Base-by-base conservation (phyloP, 64 coral and sea anemone species). In the Pocillopora verrucosa region DNA sequence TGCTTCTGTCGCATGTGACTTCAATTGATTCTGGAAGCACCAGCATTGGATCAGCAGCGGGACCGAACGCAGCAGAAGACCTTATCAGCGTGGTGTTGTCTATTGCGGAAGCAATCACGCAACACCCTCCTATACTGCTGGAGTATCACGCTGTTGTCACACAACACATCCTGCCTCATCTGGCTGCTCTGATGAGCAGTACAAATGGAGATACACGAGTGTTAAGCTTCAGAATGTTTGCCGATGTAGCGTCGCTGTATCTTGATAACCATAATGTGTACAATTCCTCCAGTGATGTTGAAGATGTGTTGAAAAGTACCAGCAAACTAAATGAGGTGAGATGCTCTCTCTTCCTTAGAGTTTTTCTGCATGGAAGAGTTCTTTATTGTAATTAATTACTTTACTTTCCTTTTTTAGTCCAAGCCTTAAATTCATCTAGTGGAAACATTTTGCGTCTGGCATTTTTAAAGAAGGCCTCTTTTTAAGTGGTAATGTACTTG, bases 31-130 rank as follows among this genome's bases (percentile, higher is more conserved):
- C 90, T 74, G 97, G 97, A 24, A 77, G 59, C 17, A 99, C 94
- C 16, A 95, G 91, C 57, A 90, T 99, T 65, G 93, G 97, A 13
- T 89, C 94, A 73, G 91, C 94, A 77, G 93, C 97, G 13, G 94
- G 93, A 19, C 88, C 87, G 6, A 91, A 92, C 60, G 91, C 93
- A 0, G 74, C 94, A 2, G 93, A 95, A 62, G 91, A 99, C 37
- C 77, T 99, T 4, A 93, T 80, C 13, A 87, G 93, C 89, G 91
- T 99, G n/a, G 94, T 99, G 57, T 82, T 99, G 36, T 99, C 97
- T 13, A 92, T 99, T 26, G 79, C 93, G 35, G 97, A 99, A 62
- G 94, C 93, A 17, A 92, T 99, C 26, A 93, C 97, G 20, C 97
- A 99, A 38, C 97, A 99, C 70, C 97, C 97, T 36, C 91, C 97